phyloP scores from a whole-genome alignment of 2,888 invertebrate species.

The Drosophila mayaguana region DNA sequence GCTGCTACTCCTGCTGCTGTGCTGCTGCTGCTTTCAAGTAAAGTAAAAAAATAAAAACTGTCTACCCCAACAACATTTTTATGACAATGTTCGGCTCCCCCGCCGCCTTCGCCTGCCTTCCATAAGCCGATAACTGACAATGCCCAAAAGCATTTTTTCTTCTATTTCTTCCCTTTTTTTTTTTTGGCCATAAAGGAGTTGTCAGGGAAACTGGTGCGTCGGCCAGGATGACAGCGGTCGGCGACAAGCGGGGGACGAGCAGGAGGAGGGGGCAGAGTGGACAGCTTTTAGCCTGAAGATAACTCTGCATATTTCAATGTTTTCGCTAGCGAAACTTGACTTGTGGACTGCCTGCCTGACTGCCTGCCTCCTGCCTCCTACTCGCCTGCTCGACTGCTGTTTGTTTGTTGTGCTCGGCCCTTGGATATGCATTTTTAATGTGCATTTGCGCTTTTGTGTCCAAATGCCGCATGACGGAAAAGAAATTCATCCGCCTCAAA shows the following conservation, averaged over 20 bases:
- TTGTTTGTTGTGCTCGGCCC: conserved; percentile 49
- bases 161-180: conserved; percentile 40
- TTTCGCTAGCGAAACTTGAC: conserved; percentile 73
- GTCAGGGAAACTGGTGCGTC: conserved; percentile 75
- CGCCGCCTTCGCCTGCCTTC: conserved; percentile 6
- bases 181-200: conserved; percentile 69
- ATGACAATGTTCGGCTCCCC: conserved; percentile 65
- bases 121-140: conserved; percentile 77
- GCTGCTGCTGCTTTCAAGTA: neutral
- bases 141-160: conserved; percentile 72
- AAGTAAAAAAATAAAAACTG: conserved; percentile 28
- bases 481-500: conserved; percentile 52
- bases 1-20: neutral
- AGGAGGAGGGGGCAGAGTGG: neutral
- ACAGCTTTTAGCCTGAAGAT: conserved; percentile 52
- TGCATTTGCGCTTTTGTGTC: conserved; percentile 79
- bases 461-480: conserved; percentile 73
- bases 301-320: conserved; percentile 79
- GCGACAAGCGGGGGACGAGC: neutral
- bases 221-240: conserved; percentile 55
- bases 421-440: conserved; percentile 78
- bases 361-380: neutral
- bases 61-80: conserved; percentile 60
- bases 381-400: conserved; percentile 9
- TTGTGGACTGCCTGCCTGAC: conserved; percentile 48